Conservation (phyloP, 2,113 vertebrate species). For the Daboia siamensis region DNA sequence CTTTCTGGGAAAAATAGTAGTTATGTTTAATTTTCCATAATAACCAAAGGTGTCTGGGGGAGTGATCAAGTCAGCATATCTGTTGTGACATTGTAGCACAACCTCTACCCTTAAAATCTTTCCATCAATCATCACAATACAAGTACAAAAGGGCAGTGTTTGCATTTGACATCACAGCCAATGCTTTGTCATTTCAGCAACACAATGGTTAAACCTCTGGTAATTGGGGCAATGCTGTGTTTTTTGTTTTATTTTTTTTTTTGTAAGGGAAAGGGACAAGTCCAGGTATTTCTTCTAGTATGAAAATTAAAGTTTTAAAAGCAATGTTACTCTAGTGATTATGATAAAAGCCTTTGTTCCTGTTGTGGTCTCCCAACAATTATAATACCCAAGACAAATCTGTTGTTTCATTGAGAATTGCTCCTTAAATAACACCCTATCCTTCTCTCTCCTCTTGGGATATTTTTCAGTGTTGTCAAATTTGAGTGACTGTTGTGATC, state of each 20-base stretch:
- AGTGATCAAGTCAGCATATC: not conserved
- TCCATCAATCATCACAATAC: not conserved
- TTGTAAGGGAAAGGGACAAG: not conserved
- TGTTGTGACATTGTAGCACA: not conserved
- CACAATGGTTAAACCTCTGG: not conserved
- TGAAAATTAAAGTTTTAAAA: not conserved
- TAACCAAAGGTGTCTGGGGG: not conserved
- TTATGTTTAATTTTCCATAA: not conserved
- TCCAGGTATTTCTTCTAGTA: not conserved
- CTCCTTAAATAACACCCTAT: not conserved
- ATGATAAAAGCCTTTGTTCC: not conserved
- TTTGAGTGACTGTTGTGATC: not conserved
- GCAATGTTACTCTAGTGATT: not conserved
- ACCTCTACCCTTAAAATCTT: not conserved
- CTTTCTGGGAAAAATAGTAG: not conserved
- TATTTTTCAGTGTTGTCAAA: not conserved
- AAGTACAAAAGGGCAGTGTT: not conserved
- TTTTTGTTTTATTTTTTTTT: not conserved
- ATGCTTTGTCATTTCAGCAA: not conserved
- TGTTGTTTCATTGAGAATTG: not conserved
- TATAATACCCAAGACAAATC: not conserved
- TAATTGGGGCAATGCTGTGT: not conserved
- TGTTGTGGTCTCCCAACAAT: not conserved
- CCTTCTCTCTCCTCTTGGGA: not conserved
- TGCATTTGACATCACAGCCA: not conserved